A percentile compares a stretch with the other conserved stretches of the same genome.
Conservation (phyloP, 2,113 vertebrate genomes). For the Dunckerocampus dactyliophorus region DNA sequence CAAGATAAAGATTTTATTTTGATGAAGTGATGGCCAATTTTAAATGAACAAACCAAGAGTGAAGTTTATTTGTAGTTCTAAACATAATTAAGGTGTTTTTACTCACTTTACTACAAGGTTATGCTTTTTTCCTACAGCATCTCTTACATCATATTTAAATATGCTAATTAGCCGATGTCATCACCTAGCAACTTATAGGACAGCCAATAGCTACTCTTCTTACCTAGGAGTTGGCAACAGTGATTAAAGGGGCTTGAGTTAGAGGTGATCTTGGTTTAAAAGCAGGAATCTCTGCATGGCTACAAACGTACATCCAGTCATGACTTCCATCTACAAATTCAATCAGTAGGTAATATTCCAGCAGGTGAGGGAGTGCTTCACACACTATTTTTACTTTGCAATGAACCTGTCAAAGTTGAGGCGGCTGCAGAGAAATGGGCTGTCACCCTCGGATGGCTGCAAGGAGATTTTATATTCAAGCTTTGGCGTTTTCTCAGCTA, state of each 20-base stretch:
- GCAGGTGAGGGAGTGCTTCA: neutral
- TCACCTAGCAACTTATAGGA: too few relatives aligned
- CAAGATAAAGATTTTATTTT: too few relatives aligned
- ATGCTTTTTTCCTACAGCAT: too few relatives aligned
- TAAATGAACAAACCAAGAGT: too few relatives aligned
- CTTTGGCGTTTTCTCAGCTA: slow-evolving; percentile 58
- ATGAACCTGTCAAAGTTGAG: slow-evolving; percentile 45
- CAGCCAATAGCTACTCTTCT: too few relatives aligned
- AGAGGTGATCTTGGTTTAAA: slow-evolving; percentile 5
- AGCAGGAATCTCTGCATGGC: neutral
- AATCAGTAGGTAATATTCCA: slow-evolving; percentile 1
- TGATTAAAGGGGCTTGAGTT: neutral
- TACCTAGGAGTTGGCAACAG: neutral
- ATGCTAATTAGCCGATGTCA: too few relatives aligned
- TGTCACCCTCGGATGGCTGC: slow-evolving; percentile 57
- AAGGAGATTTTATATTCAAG: slow-evolving; percentile 61
- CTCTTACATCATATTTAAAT: too few relatives aligned
- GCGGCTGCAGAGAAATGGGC: slow-evolving; percentile 45
- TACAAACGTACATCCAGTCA: neutral
- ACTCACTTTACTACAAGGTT: too few relatives aligned
- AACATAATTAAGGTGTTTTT: too few relatives aligned
- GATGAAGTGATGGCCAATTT: too few relatives aligned
- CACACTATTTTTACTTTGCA: slow-evolving; percentile 25
- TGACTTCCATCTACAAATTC: neutral
- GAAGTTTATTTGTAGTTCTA: too few relatives aligned